Evolutionary conservation across 30 jellyfish, hydroid and myxozoan genomes (phyloP), one percentile per base, ranked within the genome.

Genomic region (Mastigias papua): DNA sequence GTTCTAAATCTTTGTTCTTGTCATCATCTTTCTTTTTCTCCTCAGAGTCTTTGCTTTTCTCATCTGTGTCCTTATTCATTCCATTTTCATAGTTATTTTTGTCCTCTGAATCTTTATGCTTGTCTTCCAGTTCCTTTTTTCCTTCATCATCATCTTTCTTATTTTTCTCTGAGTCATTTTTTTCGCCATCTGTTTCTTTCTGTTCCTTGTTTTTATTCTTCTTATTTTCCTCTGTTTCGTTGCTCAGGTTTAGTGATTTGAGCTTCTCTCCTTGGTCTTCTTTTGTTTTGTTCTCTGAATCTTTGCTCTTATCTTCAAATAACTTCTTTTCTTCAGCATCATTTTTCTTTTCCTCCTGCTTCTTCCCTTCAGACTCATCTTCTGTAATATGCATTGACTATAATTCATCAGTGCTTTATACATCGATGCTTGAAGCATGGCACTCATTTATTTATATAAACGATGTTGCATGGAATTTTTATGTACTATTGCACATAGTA

Each of bases 41-140:
- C 54, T 15, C 54, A 8, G 54, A 42, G 7, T 15, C 54, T 42
- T 42, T 42, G 7, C 13, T 15, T 42, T 42, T 42, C 13, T 42
- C 54, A 42, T 42, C 54, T 42, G 54, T 15, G 7, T 42, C 13
- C 54, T 42, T 42, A 15, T 8, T 42, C 13, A 4, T 15, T 15
- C n/a, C n/a, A n/a, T 42, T 15, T 15, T 42, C 54, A 4, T 8
- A 4, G 7, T 42, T 42, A 8, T 42, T 8, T 42, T 42, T 42
- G 7, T 15, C 54, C 33, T 30, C 82, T n/a, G 32, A 37, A 7
- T 26, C 76, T 46, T 76, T 28, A 13, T 51, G 25, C 27, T 76
- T 65, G 29, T 74, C 64, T 11, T 35, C 86, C 28, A 22, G 16
- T 10, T 80, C 82, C 57, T 48, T 73, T 81, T 81, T 50, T 31